phyloP scores from a whole-genome alignment of 2,113 vertebrate genomes.

The Phyllostomus hastatus region DNA sequence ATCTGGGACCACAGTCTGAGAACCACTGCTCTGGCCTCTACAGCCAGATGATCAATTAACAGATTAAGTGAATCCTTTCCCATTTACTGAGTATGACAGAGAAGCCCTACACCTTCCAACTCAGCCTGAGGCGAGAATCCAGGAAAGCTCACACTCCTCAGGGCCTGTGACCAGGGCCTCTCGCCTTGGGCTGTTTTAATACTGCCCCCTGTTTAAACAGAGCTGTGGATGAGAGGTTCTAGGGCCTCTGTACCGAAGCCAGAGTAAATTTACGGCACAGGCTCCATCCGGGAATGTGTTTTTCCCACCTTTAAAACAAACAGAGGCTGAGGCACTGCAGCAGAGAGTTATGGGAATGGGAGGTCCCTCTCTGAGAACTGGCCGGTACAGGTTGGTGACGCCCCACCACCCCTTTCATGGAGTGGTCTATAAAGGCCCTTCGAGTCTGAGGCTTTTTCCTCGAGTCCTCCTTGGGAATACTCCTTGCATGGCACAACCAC shows the following conservation, averaged over 20 bases:
- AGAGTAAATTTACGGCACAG: constrained; percentile 67
- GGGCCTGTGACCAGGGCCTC: background rate
- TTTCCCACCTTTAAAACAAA: constrained; percentile 58
- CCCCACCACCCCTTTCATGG: background rate
- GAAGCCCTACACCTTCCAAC: background rate
- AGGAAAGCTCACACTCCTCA: background rate
- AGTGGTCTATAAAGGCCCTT: background rate
- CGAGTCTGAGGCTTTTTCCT: background rate
- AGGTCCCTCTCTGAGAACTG: background rate
- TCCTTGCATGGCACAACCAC: background rate
- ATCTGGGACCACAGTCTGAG: background rate
- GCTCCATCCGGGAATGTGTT: constrained; percentile 42
- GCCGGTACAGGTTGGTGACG: background rate
- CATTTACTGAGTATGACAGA: background rate
- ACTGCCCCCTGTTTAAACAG: constrained; percentile 62
- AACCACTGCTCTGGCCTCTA: background rate
- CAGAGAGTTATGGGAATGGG: background rate
- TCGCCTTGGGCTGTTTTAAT: constrained; percentile 40
- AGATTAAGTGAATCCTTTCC: background rate
- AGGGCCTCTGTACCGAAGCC: constrained; percentile 35
- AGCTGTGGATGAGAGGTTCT: constrained; percentile 5
- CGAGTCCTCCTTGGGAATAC: background rate
- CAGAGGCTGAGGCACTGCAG: background rate
- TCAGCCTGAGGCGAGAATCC: background rate
- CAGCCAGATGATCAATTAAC: background rate